Evolutionary conservation across 2,888 invertebrate genomes (phyloP).

Genomic region (Sericinus montela): DNA sequence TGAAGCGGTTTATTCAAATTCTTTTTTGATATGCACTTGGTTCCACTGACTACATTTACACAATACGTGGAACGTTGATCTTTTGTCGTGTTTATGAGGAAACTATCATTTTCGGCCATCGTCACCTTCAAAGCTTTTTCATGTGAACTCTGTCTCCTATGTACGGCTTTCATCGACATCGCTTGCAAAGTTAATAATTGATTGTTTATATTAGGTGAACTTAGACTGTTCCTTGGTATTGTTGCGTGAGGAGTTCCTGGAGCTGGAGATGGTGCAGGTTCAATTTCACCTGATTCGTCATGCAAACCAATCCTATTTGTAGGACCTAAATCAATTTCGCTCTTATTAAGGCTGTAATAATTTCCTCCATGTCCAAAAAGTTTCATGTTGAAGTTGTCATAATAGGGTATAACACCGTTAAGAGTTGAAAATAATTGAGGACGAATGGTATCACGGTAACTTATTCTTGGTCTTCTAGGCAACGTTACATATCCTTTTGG

Average conservation of each 20-base stretch:
- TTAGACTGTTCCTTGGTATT: constrained; percentile 67
- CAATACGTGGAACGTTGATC: constrained; percentile 54
- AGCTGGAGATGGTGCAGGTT: constrained; percentile 72
- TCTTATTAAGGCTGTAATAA: constrained; percentile 86
- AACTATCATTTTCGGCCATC: constrained; percentile 54
- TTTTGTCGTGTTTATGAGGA: constrained; percentile 41
- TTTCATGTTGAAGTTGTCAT: constrained; percentile 90
- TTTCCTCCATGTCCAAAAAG: constrained; percentile 92
- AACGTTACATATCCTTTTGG: constrained; percentile 92
- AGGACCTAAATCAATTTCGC: constrained; percentile 79
- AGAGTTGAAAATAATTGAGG: constrained; percentile 62
- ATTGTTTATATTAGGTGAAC: constrained; percentile 76
- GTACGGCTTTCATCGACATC: constrained; percentile 44
- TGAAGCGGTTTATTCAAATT: constrained; percentile 90
- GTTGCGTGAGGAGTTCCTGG: constrained; percentile 72
- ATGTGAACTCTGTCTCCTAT: constrained; percentile 35
- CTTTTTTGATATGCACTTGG: constrained; percentile 66
- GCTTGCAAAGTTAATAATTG: constrained; percentile 65
- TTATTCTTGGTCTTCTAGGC: constrained; percentile 87
- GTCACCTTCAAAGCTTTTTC: constrained; percentile 56
- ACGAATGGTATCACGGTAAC: constrained; percentile 76
- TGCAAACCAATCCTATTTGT: constrained; percentile 68
- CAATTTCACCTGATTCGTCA: constrained; percentile 66
- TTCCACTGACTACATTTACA: constrained; percentile 55
- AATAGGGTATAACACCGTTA: constrained; percentile 78